phyloP scores from a whole-genome alignment of 2,113 vertebrate genomes.

The Psilopsiagon aurifrons region DNA sequence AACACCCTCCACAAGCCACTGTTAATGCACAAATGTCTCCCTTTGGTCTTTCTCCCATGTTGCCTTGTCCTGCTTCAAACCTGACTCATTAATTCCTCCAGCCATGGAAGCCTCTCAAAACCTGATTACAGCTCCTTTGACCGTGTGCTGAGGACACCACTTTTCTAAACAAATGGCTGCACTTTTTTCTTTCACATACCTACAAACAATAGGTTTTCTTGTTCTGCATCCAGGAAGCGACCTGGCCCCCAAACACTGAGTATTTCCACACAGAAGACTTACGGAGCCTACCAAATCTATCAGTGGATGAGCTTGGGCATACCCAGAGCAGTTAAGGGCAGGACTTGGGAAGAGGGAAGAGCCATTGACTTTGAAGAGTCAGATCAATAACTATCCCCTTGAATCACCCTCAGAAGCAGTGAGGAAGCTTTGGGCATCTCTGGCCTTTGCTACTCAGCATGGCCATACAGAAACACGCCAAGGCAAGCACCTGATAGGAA shows the following conservation, averaged over 20 bases:
- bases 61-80: neutral
- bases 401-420: neutral
- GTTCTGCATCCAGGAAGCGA: neutral
- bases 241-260: neutral
- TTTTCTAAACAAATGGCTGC: neutral
- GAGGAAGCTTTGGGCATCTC: neutral
- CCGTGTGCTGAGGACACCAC: neutral
- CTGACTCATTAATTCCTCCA: neutral
- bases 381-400: neutral
- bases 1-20: neutral
- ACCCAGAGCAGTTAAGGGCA: neutral
- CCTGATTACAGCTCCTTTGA: neutral
- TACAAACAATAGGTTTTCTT: neutral
- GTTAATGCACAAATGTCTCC: neutral
- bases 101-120: neutral
- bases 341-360: neutral
- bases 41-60: neutral
- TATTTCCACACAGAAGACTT: neutral
- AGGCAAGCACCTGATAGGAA: neutral
- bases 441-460: neutral
- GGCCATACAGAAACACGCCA: neutral
- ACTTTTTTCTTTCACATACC: neutral
- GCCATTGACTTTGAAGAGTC: neutral
- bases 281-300: neutral
- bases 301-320: neutral